Evolutionary conservation across 2,797 vertebrate genomes (phyloP).

Genomic region (Lutjanus argentimaculatus): DNA sequence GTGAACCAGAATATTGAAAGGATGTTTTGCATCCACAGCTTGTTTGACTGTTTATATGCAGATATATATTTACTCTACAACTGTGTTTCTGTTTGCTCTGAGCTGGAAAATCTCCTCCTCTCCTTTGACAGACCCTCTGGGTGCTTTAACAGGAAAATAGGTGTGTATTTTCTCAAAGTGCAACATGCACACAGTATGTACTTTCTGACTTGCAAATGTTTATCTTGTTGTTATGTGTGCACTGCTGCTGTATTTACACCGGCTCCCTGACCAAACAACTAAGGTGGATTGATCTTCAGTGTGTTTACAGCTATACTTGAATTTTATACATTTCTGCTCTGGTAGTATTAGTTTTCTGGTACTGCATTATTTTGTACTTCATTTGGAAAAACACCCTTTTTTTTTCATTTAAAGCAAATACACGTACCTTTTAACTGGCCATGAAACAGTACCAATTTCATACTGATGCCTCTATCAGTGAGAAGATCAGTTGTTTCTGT

Average conservation of each 20-base stretch:
- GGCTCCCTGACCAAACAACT: neutral
- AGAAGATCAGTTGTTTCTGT: too few species aligned
- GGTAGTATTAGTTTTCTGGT: too few species aligned
- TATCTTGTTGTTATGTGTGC: neutral
- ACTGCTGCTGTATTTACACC: constrained; percentile 1
- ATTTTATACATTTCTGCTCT: neutral
- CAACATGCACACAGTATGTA: neutral
- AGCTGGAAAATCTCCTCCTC: neutral
- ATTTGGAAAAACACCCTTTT: too few species aligned
- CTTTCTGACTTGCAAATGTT: neutral
- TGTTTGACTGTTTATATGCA: neutral
- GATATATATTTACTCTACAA: neutral
- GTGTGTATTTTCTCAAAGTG: neutral
- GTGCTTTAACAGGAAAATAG: constrained; percentile 4
- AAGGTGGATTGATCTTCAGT: neutral
- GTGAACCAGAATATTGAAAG: neutral
- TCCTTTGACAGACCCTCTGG: neutral
- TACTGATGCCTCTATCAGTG: too few species aligned
- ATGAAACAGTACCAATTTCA: too few species aligned
- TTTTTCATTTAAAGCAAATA: too few species aligned
- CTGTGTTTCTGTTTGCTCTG: neutral
- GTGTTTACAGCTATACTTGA: neutral
- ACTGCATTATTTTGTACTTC: neutral
- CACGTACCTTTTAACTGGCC: too few species aligned
- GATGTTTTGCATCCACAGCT: neutral